phyloP scores from a whole-genome alignment of 2,797 vertebrate species.

The Pseudochaenichthys georgianus region DNA sequence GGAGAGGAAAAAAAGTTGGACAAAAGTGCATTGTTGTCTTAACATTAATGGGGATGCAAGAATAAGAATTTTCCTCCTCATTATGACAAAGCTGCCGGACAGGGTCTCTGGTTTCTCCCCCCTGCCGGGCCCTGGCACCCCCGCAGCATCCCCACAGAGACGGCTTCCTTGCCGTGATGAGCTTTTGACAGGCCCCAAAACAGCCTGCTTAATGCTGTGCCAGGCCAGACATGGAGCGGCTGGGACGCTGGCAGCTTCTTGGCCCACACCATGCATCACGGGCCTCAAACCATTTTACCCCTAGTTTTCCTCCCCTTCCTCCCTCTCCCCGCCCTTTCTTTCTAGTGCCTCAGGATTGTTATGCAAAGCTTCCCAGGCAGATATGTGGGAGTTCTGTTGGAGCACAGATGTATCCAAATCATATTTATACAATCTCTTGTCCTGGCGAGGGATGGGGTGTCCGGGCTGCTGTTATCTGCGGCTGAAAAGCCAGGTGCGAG shows the following conservation, averaged over 20 bases:
- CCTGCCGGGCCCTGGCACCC: constrained; percentile 85
- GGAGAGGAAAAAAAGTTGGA: constrained; percentile 55
- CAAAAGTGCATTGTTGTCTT: constrained; percentile 83
- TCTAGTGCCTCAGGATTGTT: constrained; percentile 80
- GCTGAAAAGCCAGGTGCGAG: constrained; percentile 56
- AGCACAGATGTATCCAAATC: constrained; percentile 76
- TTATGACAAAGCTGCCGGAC: constrained; percentile 83
- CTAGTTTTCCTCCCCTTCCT: constrained; percentile 40
- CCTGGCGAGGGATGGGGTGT: constrained; percentile 39
- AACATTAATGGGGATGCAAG: constrained; percentile 85
- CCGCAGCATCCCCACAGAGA: constrained; percentile 82
- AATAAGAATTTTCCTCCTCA: constrained; percentile 85
- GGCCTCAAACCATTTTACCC: constrained; percentile 78
- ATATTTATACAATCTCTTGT: constrained; percentile 68
- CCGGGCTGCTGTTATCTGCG: constrained; percentile 57
- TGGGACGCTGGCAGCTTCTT: constrained; percentile 89
- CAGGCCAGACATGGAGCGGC: constrained; percentile 86
- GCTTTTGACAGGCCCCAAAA: constrained; percentile 88
- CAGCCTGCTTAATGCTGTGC: constrained; percentile 84
- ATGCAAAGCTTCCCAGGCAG: constrained; percentile 81
- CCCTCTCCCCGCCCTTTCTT: constrained; percentile 59
- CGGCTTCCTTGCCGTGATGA: constrained; percentile 87
- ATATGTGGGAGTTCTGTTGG: constrained; percentile 77
- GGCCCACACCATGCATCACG: constrained; percentile 77
- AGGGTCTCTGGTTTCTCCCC: constrained; percentile 83